Base-by-base conservation (phyloP, 2,888 invertebrate genomes). In the Synanthedon vespiformis region DNA sequence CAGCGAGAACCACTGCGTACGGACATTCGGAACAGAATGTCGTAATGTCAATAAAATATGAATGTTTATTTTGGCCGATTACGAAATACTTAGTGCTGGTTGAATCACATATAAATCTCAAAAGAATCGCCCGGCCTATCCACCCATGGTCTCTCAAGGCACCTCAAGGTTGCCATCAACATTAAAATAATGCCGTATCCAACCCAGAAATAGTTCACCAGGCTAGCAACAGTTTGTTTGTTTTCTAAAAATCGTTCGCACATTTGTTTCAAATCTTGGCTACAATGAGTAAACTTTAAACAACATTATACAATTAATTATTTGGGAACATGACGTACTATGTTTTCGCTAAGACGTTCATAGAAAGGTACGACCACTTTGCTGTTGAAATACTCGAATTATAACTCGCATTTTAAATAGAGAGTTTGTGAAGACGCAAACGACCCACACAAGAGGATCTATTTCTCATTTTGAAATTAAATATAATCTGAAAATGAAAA, bases 11-110 rank as follows among this genome's bases (percentile, higher is more conserved):
- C 63, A 65, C 58, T 59, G 63, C 65, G 66, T 71, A 64, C 68
- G 61, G 64, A 68, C 72, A 70, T 70, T 75, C 71, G 67, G 73
- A 77, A 69, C 73, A 67, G 67, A 75, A 75, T 84, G 83, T 85
- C 81, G 82, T 82, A 85, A 85, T 78, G 77, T 79, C 80, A 82
- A 85, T 85, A 82, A 84, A 82, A 80, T 81, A 80, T 80, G 73
- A 77, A 78, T 67, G 78, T 81, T 84, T 87, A 87, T 87, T 86
- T 84, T 79, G 70, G 77, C 72, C 65, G 79, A 79, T 86, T 85
- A 83, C 81, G 81, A 84, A 81, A 86, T 74, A 68, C 73, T 73
- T 71, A 74, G 69, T 68, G 64, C 64, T 66, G 65, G 63, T 71
- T 67, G 69, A 69, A 72, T 74, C 70, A 64, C 65, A 58, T 56